These are phyloP conservation scores for Synanthedon formicaeformis DNA, from an alignment of 2,888 invertebrate genomes.

Conservation along the genomic window DNA sequence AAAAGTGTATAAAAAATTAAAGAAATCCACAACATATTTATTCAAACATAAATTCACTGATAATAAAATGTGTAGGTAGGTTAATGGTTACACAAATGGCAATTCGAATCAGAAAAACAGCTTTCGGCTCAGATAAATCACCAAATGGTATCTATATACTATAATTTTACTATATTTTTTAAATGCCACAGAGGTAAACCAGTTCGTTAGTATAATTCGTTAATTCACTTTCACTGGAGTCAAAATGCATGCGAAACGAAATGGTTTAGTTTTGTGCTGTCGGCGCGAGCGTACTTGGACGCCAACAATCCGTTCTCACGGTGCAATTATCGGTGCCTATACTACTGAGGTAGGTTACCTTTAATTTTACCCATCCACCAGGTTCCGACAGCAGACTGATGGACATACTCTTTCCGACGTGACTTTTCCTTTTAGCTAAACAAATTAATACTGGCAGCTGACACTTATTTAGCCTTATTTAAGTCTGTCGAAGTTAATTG, in stretches of 20 bases:
- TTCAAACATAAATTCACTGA: no score
- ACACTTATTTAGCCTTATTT: neutral
- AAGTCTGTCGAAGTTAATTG: no score
- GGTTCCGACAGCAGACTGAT: conserved; percentile 9
- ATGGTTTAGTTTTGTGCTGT: conserved; percentile 11
- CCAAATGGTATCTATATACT: no score
- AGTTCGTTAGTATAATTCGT: neutral
- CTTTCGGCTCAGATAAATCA: neutral
- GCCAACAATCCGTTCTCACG: conserved; percentile 44
- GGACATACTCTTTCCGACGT: conserved; percentile 2
- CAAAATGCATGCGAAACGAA: conserved; percentile 4
- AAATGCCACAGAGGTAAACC: neutral
- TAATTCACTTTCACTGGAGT: conserved; percentile 1
- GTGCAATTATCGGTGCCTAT: conserved; percentile 60
- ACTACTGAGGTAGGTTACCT: conserved; percentile 39
- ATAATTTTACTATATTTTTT: no score
- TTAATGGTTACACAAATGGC: no score
- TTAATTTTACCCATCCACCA: conserved; percentile 49
- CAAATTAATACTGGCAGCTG: neutral
- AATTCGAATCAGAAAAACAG: neutral
- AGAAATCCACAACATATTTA: no score
- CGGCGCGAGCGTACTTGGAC: conserved; percentile 11
- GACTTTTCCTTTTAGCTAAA: conserved; percentile 12
- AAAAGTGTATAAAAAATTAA: no score
- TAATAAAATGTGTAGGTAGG: no score